These are phyloP conservation scores for Sciurus carolinensis DNA, from an alignment of 2,797 vertebrate species.

Conservation along the genomic window DNA sequence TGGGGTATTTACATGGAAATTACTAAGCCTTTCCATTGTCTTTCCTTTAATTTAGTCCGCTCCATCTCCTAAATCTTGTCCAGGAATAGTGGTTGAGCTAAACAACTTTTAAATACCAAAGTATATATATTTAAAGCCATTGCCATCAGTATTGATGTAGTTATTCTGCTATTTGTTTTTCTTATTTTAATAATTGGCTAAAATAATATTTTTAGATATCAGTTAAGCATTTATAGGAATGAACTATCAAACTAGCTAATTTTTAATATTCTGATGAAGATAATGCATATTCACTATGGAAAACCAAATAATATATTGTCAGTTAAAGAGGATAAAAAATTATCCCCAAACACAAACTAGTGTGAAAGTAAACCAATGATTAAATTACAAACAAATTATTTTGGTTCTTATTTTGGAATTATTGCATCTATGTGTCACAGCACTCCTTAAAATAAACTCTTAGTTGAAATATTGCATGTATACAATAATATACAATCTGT, in stretches of 20 bases:
- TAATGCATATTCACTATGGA: background rate
- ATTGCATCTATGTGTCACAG: background rate
- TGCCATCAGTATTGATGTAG: background rate
- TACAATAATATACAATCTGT: background rate
- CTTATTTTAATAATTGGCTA: slow-evolving; percentile 14
- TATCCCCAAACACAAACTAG: background rate
- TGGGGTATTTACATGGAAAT: slow-evolving; percentile 66
- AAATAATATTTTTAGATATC: background rate
- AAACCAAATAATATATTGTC: background rate
- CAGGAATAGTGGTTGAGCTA: slow-evolving; percentile 14
- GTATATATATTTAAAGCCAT: background rate
- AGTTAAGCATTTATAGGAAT: slow-evolving; percentile 31
- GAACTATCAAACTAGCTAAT: background rate
- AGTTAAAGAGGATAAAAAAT: background rate
- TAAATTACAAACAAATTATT: background rate
- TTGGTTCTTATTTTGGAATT: background rate
- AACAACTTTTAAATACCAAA: slow-evolving; percentile 67
- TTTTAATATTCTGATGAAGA: slow-evolving; percentile 1
- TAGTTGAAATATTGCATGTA: background rate
- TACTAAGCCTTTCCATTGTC: slow-evolving; percentile 72
- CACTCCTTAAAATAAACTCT: slow-evolving; percentile 4
- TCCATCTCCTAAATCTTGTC: slow-evolving; percentile 41
- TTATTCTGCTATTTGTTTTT: slow-evolving; percentile 8
- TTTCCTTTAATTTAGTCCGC: slow-evolving; percentile 70
- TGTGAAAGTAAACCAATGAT: background rate